These are phyloP conservation scores for Zaprionus davidi DNA, from an alignment of 1,140 invertebrate genomes.

Conservation along the genomic window DNA sequence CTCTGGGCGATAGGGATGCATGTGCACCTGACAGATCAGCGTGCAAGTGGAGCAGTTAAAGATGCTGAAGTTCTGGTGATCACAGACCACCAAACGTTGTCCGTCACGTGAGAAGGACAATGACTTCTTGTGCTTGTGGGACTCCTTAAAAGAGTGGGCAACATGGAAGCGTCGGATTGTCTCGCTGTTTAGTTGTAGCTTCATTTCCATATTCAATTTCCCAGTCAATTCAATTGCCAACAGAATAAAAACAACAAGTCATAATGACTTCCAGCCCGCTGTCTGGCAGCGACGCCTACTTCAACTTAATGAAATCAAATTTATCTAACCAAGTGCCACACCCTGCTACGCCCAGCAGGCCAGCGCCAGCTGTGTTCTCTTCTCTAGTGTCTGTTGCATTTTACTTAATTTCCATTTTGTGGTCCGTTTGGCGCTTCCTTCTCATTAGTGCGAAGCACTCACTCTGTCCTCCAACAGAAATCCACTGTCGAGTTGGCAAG, in stretches of 20 bases:
- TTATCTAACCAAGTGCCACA: constrained; percentile 28
- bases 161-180: constrained; percentile 51
- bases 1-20: constrained; percentile 44
- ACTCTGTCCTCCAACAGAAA: constrained; percentile 21
- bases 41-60: constrained; percentile 20
- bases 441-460: constrained; percentile 56
- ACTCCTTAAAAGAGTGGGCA: constrained; percentile 38
- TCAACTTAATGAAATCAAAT: constrained; percentile 72
- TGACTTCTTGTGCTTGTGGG: constrained; percentile 18
- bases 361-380: constrained; percentile 19
- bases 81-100: constrained; percentile 26
- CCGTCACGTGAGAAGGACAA: constrained; percentile 52
- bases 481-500: constrained; percentile 59
- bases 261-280: constrained; percentile 25
- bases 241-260: not conserved
- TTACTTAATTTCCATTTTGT: constrained; percentile 71
- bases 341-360: constrained; percentile 39
- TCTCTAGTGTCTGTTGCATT: constrained; percentile 47
- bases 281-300: constrained; percentile 17
- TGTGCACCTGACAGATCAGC: constrained; percentile 29
- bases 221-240: not conserved
- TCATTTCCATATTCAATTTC: constrained; percentile 2
- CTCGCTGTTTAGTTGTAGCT: constrained; percentile 15
- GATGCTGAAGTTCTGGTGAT: constrained; percentile 25
- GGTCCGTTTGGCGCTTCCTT: constrained; percentile 41